A percentile compares a stretch with the other conserved stretches of the same genome.
Conservation (phyloP, 2,113 vertebrate species). For the Grallaria varia region DNA sequence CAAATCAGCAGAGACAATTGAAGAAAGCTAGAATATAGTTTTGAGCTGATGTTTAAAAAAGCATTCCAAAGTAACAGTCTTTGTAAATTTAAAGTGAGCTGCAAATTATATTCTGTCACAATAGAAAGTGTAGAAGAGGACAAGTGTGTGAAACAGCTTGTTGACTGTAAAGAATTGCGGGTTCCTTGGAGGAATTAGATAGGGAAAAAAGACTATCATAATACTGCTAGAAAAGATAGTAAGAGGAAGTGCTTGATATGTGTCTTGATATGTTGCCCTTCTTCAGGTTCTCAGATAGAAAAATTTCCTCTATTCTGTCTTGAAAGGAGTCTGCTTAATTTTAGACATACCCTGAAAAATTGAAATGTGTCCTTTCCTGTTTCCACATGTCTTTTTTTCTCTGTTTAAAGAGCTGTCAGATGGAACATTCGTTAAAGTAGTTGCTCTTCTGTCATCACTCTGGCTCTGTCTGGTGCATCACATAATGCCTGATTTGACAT, state of each 20-base stretch:
- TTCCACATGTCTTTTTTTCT: not conserved
- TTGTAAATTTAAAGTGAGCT: not conserved
- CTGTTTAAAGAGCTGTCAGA: not conserved
- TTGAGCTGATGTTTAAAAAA: not conserved
- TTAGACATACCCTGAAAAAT: not conserved
- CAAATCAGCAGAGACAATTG: not conserved
- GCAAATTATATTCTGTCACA: not conserved
- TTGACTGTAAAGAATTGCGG: not conserved
- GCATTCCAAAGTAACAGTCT: not conserved
- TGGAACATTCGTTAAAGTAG: not conserved
- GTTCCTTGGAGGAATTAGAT: not conserved
- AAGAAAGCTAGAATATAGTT: not conserved
- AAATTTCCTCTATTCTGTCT: not conserved
- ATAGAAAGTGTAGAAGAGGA: not conserved
- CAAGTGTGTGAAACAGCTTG: not conserved
- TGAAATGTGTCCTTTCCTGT: not conserved
- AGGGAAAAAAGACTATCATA: not conserved
- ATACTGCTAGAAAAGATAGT: not conserved
- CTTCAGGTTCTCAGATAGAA: not conserved
- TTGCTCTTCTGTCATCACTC: not conserved
- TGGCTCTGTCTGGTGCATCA: not conserved
- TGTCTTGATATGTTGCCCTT: not conserved
- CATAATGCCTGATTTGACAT: accelerated
- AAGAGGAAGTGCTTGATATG: not conserved
- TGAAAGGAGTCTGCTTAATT: not conserved